These are phyloP conservation scores for Pteropus alecto DNA, from an alignment of 2,113 vertebrate genomes.

Conservation along the genomic window DNA sequence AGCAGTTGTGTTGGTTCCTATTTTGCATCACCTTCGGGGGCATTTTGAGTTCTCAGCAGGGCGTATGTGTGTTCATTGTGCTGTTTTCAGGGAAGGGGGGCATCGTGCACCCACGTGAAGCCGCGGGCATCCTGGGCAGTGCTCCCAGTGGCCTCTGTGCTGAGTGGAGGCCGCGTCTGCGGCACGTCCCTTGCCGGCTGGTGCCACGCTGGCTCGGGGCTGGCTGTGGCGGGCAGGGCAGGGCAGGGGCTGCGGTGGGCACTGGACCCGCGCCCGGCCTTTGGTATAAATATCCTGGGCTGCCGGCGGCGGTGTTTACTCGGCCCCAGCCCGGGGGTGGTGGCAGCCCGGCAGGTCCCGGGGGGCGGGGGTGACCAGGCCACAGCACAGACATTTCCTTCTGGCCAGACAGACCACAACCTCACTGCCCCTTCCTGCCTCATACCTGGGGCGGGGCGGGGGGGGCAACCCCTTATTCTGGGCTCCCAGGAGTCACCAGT, in stretches of 20 bases:
- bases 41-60: no score
- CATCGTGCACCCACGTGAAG: not conserved
- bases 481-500: constrained; percentile 20
- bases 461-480: not conserved
- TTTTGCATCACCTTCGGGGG: not conserved
- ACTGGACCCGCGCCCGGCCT: constrained; percentile 65
- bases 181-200: constrained; percentile 52
- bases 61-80: not conserved
- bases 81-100: not conserved
- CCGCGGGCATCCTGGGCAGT: not conserved
- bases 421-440: not conserved
- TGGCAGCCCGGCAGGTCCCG: constrained; percentile 49
- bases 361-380: constrained; percentile 66
- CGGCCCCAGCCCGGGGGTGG: constrained; percentile 54
- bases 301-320: constrained; percentile 70
- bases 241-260: constrained; percentile 79
- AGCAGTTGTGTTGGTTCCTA: not conserved
- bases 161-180: constrained; percentile 12
- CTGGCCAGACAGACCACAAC: constrained; percentile 61
- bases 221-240: constrained; percentile 66
- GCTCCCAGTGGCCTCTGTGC: not conserved
- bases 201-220: constrained; percentile 72
- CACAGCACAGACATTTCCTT: constrained; percentile 69
- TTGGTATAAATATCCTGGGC: constrained; percentile 73
- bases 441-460: not conserved